Evolutionary conservation across 2,888 invertebrate species (phyloP).

Genomic region (Stegana nigrithorax): DNA sequence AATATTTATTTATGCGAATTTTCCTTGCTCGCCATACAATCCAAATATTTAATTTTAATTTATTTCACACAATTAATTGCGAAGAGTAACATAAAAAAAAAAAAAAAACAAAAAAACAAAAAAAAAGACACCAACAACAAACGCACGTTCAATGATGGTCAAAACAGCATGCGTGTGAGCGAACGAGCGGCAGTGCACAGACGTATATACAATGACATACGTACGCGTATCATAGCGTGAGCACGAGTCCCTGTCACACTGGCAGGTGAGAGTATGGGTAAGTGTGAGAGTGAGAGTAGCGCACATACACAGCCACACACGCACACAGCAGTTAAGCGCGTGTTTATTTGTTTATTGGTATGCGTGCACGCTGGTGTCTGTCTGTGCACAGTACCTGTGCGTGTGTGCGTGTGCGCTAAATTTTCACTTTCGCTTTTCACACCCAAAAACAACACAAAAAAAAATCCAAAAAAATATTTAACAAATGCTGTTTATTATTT

Average conservation of each 20-base stretch:
- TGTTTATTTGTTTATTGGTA: conserved; percentile 30
- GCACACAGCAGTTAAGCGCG: too few relatives aligned
- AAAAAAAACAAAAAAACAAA: too few relatives aligned
- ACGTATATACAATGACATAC: background rate
- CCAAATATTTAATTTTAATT: too few relatives aligned
- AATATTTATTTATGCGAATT: too few relatives aligned
- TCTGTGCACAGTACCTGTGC: conserved; percentile 8
- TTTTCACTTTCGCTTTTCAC: conserved; percentile 67
- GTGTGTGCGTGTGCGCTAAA: conserved; percentile 41
- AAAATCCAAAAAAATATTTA: too few relatives aligned
- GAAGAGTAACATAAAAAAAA: too few relatives aligned
- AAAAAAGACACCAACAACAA: background rate
- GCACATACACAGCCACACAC: too few relatives aligned
- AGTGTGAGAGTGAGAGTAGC: too few relatives aligned
- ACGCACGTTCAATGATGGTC: background rate
- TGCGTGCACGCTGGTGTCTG: conserved; percentile 34
- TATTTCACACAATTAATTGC: too few relatives aligned
- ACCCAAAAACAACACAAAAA: conserved; percentile 53
- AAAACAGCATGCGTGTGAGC: background rate
- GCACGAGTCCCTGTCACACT: conserved; percentile 20
- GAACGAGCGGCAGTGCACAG: background rate
- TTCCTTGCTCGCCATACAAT: too few relatives aligned
- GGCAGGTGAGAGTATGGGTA: too few relatives aligned
- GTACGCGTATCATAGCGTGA: background rate
- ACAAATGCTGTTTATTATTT: too few relatives aligned